These are phyloP conservation scores for Mayetiola destructor DNA, from an alignment of 2,888 invertebrate genomes.

Conservation along the genomic window DNA sequence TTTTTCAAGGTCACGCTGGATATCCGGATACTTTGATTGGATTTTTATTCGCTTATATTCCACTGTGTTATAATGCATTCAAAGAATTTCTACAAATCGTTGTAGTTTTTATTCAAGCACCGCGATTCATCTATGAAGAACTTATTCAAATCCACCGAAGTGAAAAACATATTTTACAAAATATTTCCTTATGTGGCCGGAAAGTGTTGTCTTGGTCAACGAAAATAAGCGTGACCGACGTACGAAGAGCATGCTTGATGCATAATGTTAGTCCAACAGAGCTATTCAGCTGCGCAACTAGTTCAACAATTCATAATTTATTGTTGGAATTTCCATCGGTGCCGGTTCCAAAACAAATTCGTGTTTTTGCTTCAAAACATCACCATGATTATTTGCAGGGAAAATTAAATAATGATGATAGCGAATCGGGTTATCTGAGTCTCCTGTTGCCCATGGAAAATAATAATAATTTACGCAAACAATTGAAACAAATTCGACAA, in stretches of 20 bases:
- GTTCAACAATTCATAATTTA: constrained; percentile 29
- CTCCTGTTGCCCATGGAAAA: constrained; percentile 28
- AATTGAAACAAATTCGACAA: constrained; percentile 26
- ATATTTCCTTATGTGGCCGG: constrained; percentile 32
- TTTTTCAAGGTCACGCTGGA: constrained; percentile 29
- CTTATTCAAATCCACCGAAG: constrained; percentile 27
- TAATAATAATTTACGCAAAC: constrained; percentile 23
- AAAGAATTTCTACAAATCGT: constrained; percentile 28
- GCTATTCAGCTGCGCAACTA: constrained; percentile 28
- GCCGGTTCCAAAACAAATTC: constrained; percentile 26
- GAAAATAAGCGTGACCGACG: constrained; percentile 28
- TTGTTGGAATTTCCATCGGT: constrained; percentile 22
- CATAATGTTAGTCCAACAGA: constrained; percentile 29
- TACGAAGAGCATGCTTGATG: constrained; percentile 25
- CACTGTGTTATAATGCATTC: constrained; percentile 28
- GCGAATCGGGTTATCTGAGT: constrained; percentile 30
- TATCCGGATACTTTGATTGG: constrained; percentile 25
- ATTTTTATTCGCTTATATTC: constrained; percentile 27
- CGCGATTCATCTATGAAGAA: constrained; percentile 31
- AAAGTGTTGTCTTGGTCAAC: constrained; percentile 32
- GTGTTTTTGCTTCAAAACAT: constrained; percentile 31
- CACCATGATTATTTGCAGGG: constrained; percentile 31
- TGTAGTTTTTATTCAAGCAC: constrained; percentile 30
- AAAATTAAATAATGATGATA: constrained; percentile 23
- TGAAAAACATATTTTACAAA: constrained; percentile 30